Evolutionary conservation across 2,888 invertebrate genomes (phyloP), one percentile per base, ranked within the genome.

Genomic region (Microctonus brassicae): DNA sequence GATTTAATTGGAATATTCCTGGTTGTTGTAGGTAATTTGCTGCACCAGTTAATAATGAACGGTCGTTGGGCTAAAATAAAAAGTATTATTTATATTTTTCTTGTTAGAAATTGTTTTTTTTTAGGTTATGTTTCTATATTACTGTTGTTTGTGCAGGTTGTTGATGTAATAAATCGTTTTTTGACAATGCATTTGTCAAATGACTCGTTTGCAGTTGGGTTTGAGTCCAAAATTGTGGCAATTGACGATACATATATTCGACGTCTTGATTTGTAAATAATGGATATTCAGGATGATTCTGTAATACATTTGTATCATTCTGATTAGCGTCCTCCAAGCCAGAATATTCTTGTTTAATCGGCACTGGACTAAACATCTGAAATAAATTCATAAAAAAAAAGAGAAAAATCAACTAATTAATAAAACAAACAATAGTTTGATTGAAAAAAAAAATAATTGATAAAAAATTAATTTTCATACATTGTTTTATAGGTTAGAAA

Each of bases 331-430:
- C 86, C 73, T 86, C 87, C 74, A 81, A 78, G 73, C 77, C 80
- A 74, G 82, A 80, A 76, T 81, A 86, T 79, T 87, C 87, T 77
- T 87, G 84, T 77, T 87, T 87, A 78, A 87, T 85, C 75, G 85
- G 86, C 73, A 86, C 78, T 71, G 86, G 82, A 78, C 84, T 81
- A 73, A 86, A 87, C 87, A 87, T 87, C 87, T 87, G 76, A 2
- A 13, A 65, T 67, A 26, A 58, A 34, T 39, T n/a, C n/a, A 13
- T 22, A 13, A 17, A 7, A n/a, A 52, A 1, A 20, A 33, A 24
- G 17, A 42, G 13, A 39, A 42, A 11, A 24, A 13, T 3, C n/a
- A 39, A n/a, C 24, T 20, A 11, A 52, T 60, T 39, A 42, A 42
- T 11, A 52, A 52, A 58, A 58, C 47, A 22, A 58, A n/a, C 53